Evolutionary conservation across 64 coral and sea anemone species (phyloP).

Genomic region (Porites lutea): DNA sequence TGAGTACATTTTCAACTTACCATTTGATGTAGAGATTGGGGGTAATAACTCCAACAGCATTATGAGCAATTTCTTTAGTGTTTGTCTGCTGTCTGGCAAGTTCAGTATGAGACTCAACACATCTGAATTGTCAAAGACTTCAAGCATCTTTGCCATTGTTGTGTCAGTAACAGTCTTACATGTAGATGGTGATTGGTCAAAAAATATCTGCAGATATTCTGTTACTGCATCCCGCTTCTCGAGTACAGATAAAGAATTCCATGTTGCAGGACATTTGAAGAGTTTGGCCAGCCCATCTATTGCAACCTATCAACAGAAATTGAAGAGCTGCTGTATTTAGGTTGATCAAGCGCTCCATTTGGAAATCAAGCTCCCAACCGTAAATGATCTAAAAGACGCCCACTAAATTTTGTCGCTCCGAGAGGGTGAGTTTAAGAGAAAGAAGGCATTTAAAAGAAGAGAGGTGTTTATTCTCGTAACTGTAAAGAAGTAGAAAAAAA

Average conservation of each 20-base stretch:
- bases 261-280: conserved; percentile 29
- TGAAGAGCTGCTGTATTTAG: not conserved
- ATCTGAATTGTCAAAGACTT: conserved; percentile 49
- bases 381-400: no score
- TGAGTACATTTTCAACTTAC: conserved; percentile 8
- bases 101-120: conserved; percentile 46
- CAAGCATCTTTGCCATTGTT: conserved; percentile 40
- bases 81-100: conserved; percentile 19
- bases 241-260: conserved; percentile 35
- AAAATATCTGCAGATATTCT: conserved; percentile 46
- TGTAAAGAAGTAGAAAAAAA: no score
- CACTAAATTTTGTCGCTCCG: no score
- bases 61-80: conserved; percentile 38
- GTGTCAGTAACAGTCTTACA: conserved; percentile 17
- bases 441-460: no score
- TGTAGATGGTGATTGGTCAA: not conserved
- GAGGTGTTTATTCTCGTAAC: no score
- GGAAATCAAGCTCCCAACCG: no score
- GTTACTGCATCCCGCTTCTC: conserved; percentile 21
- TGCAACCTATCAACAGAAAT: conserved; percentile 2
- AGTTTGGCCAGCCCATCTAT: conserved; percentile 4
- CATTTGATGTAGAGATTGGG: conserved; percentile 43
- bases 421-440: no score
- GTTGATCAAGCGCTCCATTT: no score
- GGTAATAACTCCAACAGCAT: conserved; percentile 58